These are phyloP conservation scores for Knipowitschia caucasica DNA, from an alignment of 2,797 vertebrate genomes.

Conservation along the genomic window DNA sequence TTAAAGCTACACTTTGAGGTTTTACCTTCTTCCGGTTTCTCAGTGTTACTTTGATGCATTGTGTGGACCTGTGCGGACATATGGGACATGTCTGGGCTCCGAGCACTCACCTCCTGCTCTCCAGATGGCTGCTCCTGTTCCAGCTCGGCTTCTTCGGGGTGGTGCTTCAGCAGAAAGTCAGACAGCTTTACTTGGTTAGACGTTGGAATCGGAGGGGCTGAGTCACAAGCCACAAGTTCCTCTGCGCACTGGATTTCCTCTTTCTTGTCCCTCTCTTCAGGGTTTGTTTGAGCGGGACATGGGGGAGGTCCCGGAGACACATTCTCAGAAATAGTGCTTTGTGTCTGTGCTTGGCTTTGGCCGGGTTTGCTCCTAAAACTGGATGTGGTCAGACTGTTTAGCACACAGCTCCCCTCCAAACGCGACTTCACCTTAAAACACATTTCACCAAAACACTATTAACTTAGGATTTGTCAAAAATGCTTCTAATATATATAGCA, in stretches of 20 bases:
- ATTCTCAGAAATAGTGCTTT: conserved; percentile 34
- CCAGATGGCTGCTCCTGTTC: conserved; percentile 55
- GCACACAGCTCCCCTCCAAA: conserved; percentile 85
- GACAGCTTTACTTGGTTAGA: conserved; percentile 78
- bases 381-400: conserved; percentile 78
- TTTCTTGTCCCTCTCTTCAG: conserved; percentile 20
- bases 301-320: conserved; percentile 24
- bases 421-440: conserved; percentile 88
- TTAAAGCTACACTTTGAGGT: too few relatives aligned
- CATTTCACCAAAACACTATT: too few relatives aligned
- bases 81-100: too few relatives aligned
- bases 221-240: conserved; percentile 57
- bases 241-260: conserved; percentile 41
- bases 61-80: too few relatives aligned
- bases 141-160: conserved; percentile 69
- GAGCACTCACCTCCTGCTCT: conserved; percentile 63
- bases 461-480: too few relatives aligned
- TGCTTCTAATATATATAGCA: too few relatives aligned
- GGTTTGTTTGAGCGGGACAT: conserved; percentile 11
- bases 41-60: too few relatives aligned
- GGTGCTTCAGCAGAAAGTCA: conserved; percentile 80
- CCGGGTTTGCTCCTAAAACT: conserved; percentile 48
- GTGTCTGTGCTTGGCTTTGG: conserved; percentile 34
- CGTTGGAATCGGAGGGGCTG: conserved; percentile 69
- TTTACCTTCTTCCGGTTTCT: too few relatives aligned